Base-by-base conservation (phyloP, 2,888 invertebrate species). In the Proisotoma minuta region DNA sequence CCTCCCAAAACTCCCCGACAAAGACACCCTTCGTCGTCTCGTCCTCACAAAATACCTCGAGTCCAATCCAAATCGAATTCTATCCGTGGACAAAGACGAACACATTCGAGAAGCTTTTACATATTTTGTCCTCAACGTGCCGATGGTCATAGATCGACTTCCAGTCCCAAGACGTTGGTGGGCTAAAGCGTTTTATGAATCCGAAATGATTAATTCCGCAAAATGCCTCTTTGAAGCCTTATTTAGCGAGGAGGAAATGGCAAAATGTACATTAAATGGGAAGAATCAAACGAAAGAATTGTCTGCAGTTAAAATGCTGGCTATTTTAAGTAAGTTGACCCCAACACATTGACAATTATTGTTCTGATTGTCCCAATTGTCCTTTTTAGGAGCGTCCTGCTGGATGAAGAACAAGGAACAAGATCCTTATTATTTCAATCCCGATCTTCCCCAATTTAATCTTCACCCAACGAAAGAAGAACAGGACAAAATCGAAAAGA, bases 331-430 rank as follows among this genome's bases (percentile, higher is more conserved):
- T 66, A 52, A 60, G 52, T 28, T 3, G 15, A 10, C 15, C 15
- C 15, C 15, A 10, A 15, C 34, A 34, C 34, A 34, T 34, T 34
- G 15, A 34, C 15, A 15, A 8, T 10, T 10, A 34, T 34, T 5
- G 20, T 47, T 18, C 5, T 52, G 26, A 8, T 27, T 23, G 24
- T 23, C 28, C 28, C 24, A 52, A 27, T 18, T 15, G 8, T 15
- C n/a, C 18, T 39, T 54, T 54, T 15, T 26, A 56, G 66, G 66
- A 51, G 62, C 66, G 23, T 63, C 66, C 5, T 59, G 60, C 8
- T 66, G 66, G 66, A 66, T 66, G 66, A 66, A 66, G 39, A 66
- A 58, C 27, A 66, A 66, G 28, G 57, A 59, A 23, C 66, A 66
- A 47, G 66, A 66, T 57, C 66, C 66, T 12, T 66, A 66, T 20